These are phyloP conservation scores for Chirona hameri DNA, from an alignment of 2,888 invertebrate species.

Conservation along the genomic window DNA sequence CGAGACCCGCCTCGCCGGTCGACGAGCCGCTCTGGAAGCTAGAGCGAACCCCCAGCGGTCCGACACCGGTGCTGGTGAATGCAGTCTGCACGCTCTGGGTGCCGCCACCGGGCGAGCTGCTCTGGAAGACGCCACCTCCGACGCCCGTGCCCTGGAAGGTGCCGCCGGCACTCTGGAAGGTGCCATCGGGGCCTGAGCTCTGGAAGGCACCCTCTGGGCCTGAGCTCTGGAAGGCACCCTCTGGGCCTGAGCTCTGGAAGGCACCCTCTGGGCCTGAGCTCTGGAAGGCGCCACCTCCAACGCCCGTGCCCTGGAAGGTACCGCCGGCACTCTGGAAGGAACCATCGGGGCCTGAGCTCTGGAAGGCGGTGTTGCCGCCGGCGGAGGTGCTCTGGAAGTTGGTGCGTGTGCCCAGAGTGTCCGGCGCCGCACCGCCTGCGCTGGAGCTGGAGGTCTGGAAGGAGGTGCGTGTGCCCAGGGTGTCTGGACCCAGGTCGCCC, in stretches of 20 bases:
- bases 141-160: background rate
- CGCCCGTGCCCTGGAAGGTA: background rate
- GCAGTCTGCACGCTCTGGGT: background rate
- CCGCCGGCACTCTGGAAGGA: too few relatives aligned
- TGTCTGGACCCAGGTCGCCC: background rate
- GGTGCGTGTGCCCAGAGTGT: background rate
- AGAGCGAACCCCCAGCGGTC: background rate
- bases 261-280: too few relatives aligned
- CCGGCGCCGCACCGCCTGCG: background rate
- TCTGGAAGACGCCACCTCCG: too few relatives aligned
- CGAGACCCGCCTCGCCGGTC: background rate
- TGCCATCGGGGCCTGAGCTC: too few relatives aligned
- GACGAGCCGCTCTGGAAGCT: background rate
- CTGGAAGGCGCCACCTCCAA: too few relatives aligned
- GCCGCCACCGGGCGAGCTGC: background rate
- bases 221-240: too few relatives aligned
- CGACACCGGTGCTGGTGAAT: background rate
- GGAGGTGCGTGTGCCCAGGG: background rate
- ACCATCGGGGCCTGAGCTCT: background rate
- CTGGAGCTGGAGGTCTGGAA: background rate
- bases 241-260: background rate
- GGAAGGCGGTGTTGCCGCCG: background rate
- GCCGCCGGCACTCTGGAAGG: too few relatives aligned
- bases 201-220: background rate
- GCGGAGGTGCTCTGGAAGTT: background rate